Evolutionary conservation across 2,113 vertebrate species (phyloP), one percentile per base, ranked within the genome.

Genomic region (Heloderma charlesbogerti): DNA sequence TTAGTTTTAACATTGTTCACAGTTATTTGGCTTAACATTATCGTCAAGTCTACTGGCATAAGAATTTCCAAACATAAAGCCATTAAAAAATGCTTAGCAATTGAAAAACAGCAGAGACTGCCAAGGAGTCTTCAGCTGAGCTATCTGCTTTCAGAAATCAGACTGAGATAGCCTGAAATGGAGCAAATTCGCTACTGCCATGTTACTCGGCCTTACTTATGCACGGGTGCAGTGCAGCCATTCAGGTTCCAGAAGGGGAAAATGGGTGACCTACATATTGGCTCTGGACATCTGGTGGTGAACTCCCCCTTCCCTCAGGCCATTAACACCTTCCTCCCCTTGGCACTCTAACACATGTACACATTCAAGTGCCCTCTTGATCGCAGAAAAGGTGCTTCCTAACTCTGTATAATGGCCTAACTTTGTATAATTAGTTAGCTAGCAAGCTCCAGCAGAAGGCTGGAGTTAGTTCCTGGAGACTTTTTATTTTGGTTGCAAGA

Each of bases 181-280:
- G 27, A 45, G 54, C 81, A 45, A 43, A 60, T 88, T 84, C 45
- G n/a, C 40, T 71, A 74, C 88, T 25, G 80, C 34, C 37, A 15
- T 86, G 3, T 93, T 80, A 43, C 75, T 90, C 84, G 82, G 48
- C 87, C 93, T 92, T 94, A 89, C 86, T 94, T 86, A 88, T 57
- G 15, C 92, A 75, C 54, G 63, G 54, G 87, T 92, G 80, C 16
- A 82, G 84, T 79, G 87, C 87, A 0, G 0, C 88, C 93, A 93
- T 94, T 89, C 90, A 93, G 78, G 92, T 92, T 80, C 40, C 37
- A 37, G 31, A 34, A 15, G 34, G 83, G 93, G 92, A 93, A 94
- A 94, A 94, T 91, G 95, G 95, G 94, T 96, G 96, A 97, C 96
- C 96, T 97, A 96, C 92, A 94, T 96, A 92, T 93, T 92, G 89